Percentiles rank a stretch among this genome's conserved stretches.
phyloP scores from a whole-genome alignment of 2,888 invertebrate species.

The Tineola bisselliella region DNA sequence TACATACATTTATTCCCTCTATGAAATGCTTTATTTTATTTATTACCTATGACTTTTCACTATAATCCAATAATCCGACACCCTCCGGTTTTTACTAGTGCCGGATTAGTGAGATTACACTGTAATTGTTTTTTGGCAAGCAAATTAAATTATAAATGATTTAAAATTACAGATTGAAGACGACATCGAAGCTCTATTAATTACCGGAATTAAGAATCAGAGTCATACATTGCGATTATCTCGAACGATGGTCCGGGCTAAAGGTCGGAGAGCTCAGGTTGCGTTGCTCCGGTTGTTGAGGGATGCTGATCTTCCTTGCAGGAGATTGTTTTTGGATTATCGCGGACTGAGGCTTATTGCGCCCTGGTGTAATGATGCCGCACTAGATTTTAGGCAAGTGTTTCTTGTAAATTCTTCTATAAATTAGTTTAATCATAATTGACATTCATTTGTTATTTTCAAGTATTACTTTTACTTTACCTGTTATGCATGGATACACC shows the following conservation, averaged over 20 bases:
- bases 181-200: constrained; percentile 82
- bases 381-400: constrained; percentile 54
- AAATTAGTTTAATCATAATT: neutral
- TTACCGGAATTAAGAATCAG: constrained; percentile 87
- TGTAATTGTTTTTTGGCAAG: no score
- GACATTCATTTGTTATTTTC: no score
- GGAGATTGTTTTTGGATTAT: constrained; percentile 90
- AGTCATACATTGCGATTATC: constrained; percentile 89
- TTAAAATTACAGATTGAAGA: constrained; percentile 76
- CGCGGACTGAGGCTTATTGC: constrained; percentile 90
- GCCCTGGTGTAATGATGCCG: constrained; percentile 89
- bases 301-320: constrained; percentile 82
- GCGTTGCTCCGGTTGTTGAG: constrained; percentile 82
- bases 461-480: no score
- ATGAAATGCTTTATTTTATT: no score
- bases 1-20: no score
- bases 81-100: no score
- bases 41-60: no score
- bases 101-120: no score
- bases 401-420: no score
- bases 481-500: no score
- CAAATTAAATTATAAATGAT: neutral
- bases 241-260: constrained; percentile 92
- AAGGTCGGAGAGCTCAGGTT: constrained; percentile 79
- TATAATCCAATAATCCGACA: no score